Base-by-base conservation (phyloP, 2,113 vertebrate species). In the Australoheros scitulus region DNA sequence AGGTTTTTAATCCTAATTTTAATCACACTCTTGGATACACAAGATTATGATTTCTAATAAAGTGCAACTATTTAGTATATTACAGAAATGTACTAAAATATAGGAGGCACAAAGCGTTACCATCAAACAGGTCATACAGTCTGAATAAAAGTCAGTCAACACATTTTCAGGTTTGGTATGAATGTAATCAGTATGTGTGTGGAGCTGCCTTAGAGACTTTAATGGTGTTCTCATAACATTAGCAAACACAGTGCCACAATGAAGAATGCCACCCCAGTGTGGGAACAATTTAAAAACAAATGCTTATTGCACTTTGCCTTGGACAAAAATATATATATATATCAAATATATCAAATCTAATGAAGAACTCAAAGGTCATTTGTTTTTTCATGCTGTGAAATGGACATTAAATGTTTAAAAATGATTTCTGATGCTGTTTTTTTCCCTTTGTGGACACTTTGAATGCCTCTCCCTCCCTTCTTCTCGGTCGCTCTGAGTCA, bases 101-200 rank as follows among this genome's bases (percentile, higher is more conserved):
- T 68, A 47, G 15, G 0, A 0, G 41, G 1, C 55, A 2, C 2
- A 7, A 24, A 18, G 0, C 0, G 2, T 26, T 47, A 24, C 15
- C 64, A 47, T 13, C 17, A 26, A 65, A 26, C 4, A 26, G 38
- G 14, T 38, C 10, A 22, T 47, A 0, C 14, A 68, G 14, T 68
- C 63, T 43, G 38, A 38, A 47, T 22, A 11, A 41, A 20, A 22
- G 1, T 1, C 38, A 64, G 63, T 41, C 38, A 13, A 41, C 38
- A 41, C 38, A 41, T 11, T 41, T 41, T 11, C 38, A 41, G 10
- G 38, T 41, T 41, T 43, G 11, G 11, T 11, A 3, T 41, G 41
- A 43, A 13, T 43, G 11, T 43, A 43, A 41, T 41, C 38, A 41
- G 11, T 41, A 41, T 11, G 11, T 43, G 11, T 47, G 24, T 68